Evolutionary conservation across 2,113 vertebrate genomes (phyloP).

Genomic region (Pomatostomus ruficeps): DNA sequence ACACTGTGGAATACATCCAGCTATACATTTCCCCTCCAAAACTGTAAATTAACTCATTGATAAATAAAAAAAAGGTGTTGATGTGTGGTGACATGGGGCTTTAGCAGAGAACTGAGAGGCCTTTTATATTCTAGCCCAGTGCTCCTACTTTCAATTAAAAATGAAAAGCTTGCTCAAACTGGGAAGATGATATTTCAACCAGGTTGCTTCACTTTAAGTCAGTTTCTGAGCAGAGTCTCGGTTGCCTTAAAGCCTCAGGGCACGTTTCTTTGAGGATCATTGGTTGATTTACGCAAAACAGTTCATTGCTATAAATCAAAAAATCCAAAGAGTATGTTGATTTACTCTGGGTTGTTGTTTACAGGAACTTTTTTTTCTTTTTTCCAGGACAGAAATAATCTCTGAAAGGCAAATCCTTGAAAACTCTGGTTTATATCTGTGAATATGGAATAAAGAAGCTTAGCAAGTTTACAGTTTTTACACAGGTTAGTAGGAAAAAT

Average conservation of each 20-base stretch:
- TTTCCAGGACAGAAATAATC: background rate
- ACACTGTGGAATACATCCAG: background rate
- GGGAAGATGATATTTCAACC: conserved; percentile 23
- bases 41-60: conserved; percentile 12
- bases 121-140: background rate
- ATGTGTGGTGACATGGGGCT: background rate
- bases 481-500: background rate
- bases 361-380: background rate
- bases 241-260: conserved; percentile 32
- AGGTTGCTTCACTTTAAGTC: conserved; percentile 31
- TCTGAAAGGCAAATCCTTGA: background rate
- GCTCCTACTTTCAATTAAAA: conserved; percentile 48
- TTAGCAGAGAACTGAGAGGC: background rate
- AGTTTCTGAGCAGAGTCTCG: conserved; percentile 19
- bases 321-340: conserved; percentile 16
- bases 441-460: background rate
- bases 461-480: background rate
- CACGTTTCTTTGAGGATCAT: conserved; percentile 45
- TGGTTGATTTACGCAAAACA: conserved; percentile 41
- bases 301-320: conserved; percentile 46
- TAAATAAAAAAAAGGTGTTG: background rate
- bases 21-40: background rate
- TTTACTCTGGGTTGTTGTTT: conserved; percentile 33
- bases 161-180: conserved; percentile 11
- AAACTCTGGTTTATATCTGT: background rate